Base-by-base conservation (phyloP, 2,113 vertebrate species). In the Tachycineta bicolor region DNA sequence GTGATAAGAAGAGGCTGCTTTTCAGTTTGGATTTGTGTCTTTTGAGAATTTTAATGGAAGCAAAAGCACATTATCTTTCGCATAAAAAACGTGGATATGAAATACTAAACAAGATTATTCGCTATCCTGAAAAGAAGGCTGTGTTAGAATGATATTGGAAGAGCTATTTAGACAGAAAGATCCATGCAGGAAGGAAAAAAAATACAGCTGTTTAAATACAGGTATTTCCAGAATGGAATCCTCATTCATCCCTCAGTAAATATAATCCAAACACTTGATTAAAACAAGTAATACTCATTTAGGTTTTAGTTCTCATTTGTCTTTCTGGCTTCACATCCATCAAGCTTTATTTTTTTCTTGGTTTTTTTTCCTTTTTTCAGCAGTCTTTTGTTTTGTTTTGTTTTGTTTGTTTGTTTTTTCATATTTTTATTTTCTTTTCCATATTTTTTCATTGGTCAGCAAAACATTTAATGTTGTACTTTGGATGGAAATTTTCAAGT, bases 401-500 rank as follows among this genome's bases (percentile, higher is more conserved):
- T 13, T 9, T 19, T 2, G 37, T 37, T 37, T 7, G 37, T 37
- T 37, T 37, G 1, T 3, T 46, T 33, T 14, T 22, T 39, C 4
- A 3, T 44, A 0, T n/a, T 26, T 34, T 12, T 18, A 37, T 3
- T 11, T 18, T 41, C 4, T 41, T 33, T 15, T 22, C 2, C 2
- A 5, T 25, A 28, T 34, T 56, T 52, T 43, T 37, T 34, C 2
- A 31, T 22, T 85, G 34, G 1, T 56, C 0, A 2, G 7, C 9
- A 68, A 65, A 83, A 7, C 33, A 55, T 29, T 60, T 19, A 41
- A 3, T 83, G 39, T 23, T 2, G 2, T 74, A 41, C 9, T 64
- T 67, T 20, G 3, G 8, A 68, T 52, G 8, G 19, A 85, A 70
- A 50, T 39, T 77, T 87, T 84, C 14, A 44, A 52, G 18, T 70